Percentiles rank a stretch among this genome's conserved stretches.
Evolutionary conservation across 1,140 invertebrate genomes (phyloP).

Genomic region (Bombus breviceps): DNA sequence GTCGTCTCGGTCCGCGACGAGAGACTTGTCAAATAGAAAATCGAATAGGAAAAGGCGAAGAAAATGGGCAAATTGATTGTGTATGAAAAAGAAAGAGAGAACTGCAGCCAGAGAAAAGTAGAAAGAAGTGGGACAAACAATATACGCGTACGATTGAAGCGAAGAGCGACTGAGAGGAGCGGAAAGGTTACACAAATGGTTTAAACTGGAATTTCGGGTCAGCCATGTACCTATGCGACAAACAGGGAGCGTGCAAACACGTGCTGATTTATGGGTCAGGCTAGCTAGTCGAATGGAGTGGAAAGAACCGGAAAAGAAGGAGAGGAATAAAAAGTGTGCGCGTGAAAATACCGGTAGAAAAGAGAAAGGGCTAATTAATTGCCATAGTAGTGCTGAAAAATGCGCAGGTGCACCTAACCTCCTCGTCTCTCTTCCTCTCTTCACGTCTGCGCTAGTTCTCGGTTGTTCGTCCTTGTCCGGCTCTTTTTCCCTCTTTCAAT

Average conservation of each 20-base stretch:
- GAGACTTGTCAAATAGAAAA: background rate
- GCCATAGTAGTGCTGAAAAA: constrained; percentile 53
- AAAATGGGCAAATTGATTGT: constrained; percentile 2
- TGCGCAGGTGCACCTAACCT: constrained; percentile 37
- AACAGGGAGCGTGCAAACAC: constrained; percentile 49
- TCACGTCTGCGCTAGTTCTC: background rate
- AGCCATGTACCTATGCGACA: constrained; percentile 52
- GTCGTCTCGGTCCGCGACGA: background rate
- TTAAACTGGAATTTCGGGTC: constrained; percentile 63
- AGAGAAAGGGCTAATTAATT: constrained; percentile 59
- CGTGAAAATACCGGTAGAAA: constrained; percentile 26
- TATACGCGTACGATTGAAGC: background rate
- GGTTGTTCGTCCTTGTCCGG: background rate
- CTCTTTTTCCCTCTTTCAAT: background rate
- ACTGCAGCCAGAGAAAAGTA: background rate
- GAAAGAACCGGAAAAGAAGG: constrained; percentile 27
- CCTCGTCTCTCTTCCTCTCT: background rate
- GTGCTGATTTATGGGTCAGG: constrained; percentile 64
- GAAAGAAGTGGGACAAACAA: background rate
- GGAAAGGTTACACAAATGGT: constrained; percentile 43
- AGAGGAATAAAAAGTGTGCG: background rate
- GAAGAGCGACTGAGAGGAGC: constrained; percentile 14
- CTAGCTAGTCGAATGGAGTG: constrained; percentile 43
- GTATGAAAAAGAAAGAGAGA: background rate
- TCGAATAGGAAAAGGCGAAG: background rate